These are phyloP conservation scores for Phyto melanocephala DNA, from an alignment of 2,888 invertebrate species.

Conservation along the genomic window DNA sequence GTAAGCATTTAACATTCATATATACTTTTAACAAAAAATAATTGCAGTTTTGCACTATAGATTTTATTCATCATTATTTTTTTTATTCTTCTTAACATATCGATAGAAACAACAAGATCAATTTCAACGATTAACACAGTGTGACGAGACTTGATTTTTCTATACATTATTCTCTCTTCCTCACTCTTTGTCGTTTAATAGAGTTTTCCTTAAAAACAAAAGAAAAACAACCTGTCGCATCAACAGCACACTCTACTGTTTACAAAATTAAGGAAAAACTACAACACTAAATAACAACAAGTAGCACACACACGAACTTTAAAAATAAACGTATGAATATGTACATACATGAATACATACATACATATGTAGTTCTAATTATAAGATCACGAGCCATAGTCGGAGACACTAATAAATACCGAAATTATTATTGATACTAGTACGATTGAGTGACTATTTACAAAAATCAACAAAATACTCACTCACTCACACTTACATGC, in stretches of 20 bases:
- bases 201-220: neutral
- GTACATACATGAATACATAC: neutral
- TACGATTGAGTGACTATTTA: neutral
- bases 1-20: no score
- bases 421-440: constrained; percentile 10
- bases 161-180: neutral
- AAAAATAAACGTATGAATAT: no score
- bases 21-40: no score
- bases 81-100: neutral
- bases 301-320: constrained; percentile 7
- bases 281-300: neutral
- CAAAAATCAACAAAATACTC: constrained; percentile 24
- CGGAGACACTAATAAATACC: constrained; percentile 5
- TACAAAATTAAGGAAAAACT: constrained; percentile 29
- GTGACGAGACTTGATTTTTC: neutral
- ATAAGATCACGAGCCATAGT: constrained; percentile 59
- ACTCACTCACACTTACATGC: neutral
- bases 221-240: constrained; percentile 26
- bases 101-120: constrained; percentile 12
- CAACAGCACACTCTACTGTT: neutral
- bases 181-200: neutral
- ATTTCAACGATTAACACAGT: constrained; percentile 7
- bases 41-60: no score
- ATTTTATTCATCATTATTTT: neutral
- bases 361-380: constrained; percentile 34